Evolutionary conservation across 2,797 vertebrate genomes (phyloP).

Genomic region (Sternotherus odoratus): DNA sequence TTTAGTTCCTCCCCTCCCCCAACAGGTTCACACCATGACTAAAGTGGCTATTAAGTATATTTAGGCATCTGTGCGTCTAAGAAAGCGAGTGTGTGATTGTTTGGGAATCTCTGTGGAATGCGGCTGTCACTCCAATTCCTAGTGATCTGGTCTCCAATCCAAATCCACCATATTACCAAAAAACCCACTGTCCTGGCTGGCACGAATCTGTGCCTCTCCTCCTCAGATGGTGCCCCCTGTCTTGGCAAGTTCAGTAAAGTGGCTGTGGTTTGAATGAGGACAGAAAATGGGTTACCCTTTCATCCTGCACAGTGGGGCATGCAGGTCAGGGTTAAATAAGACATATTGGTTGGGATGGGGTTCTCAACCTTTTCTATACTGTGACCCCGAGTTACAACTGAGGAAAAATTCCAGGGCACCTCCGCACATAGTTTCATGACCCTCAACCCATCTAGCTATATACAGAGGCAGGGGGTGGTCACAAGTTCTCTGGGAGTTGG

Average conservation of each 20-base stretch:
- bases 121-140: constrained; percentile 67
- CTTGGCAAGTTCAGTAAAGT: constrained; percentile 31
- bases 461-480: constrained; percentile 24
- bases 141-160: constrained; percentile 65
- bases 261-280: not conserved
- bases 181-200: not conserved
- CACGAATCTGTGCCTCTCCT: constrained; percentile 39
- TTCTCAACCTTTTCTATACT: not conserved
- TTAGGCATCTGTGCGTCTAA: constrained; percentile 72
- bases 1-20: constrained; percentile 35
- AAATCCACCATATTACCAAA: constrained; percentile 22
- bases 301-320: not conserved
- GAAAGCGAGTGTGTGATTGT: constrained; percentile 65
- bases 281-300: not conserved
- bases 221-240: constrained; percentile 32
- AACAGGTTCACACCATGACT: constrained; percentile 67
- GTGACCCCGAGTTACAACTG: not conserved
- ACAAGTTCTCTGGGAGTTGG: not conserved
- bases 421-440: not conserved
- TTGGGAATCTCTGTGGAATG: constrained; percentile 67
- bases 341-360: not conserved
- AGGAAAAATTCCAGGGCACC: constrained; percentile 4
- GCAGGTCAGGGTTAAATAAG: not conserved
- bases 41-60: constrained; percentile 60
- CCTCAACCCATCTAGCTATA: not conserved